A percentile compares a stretch with the other conserved stretches of the same genome.
These are phyloP conservation scores for Oncopeltus fasciatus DNA, from an alignment of 1,140 invertebrate genomes.

Conservation along the genomic window DNA sequence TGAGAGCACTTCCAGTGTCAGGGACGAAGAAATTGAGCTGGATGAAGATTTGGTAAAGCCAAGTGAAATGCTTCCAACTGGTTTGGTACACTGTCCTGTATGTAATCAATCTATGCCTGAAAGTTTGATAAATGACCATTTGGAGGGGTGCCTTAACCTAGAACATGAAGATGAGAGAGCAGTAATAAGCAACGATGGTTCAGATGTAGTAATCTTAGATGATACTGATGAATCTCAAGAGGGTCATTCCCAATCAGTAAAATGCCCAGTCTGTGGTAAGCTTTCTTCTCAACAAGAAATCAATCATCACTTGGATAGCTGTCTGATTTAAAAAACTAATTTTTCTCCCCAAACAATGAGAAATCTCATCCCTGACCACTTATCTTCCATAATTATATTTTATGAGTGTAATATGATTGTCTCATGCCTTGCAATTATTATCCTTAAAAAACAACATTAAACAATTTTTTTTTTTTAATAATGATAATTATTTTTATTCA, in stretches of 20 bases:
- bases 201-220: constrained; percentile 10
- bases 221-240: constrained; percentile 17
- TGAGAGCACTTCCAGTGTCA: neutral
- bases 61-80: neutral
- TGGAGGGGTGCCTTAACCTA: constrained; percentile 28
- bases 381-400: too few species aligned
- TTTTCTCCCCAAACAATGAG: too few species aligned
- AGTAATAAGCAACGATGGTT: constrained; percentile 1
- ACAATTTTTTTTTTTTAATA: too few species aligned
- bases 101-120: constrained; percentile 32
- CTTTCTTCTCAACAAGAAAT: constrained; percentile 15
- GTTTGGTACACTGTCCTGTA: constrained; percentile 35
- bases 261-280: constrained; percentile 19
- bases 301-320: constrained; percentile 22
- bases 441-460: too few species aligned
- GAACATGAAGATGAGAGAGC: constrained; percentile 15
- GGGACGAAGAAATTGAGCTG: too few species aligned
- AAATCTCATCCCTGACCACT: too few species aligned
- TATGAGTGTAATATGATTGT: too few species aligned
- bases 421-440: too few species aligned
- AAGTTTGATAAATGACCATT: constrained; percentile 32
- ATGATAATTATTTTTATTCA: too few species aligned
- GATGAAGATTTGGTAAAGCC: too few species aligned
- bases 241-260: constrained; percentile 11
- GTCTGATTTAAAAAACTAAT: constrained; percentile 13